Evolutionary conservation across 2,888 invertebrate genomes (phyloP).

Genomic region (Rugalucina vietnamica): DNA sequence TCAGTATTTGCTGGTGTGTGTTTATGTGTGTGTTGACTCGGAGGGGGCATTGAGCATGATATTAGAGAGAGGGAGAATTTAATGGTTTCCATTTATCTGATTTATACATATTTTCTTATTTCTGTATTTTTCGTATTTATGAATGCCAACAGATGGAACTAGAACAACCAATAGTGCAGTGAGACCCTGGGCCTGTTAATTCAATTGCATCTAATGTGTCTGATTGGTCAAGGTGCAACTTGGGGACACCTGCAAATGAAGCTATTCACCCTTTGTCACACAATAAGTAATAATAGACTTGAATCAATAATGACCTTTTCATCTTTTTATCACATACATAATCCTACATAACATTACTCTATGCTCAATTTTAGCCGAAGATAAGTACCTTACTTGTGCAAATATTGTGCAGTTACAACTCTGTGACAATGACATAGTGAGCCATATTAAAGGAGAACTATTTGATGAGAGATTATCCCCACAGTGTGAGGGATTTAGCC

Average conservation of each 20-base stretch:
- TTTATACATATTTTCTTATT: too few relatives aligned
- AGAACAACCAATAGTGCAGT: too few relatives aligned
- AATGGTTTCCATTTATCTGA: too few relatives aligned
- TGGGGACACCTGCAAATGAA: constrained; percentile 12
- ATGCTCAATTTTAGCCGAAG: background rate
- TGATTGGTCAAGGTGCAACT: background rate
- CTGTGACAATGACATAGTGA: background rate
- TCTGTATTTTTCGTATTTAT: too few relatives aligned
- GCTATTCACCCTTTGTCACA: background rate
- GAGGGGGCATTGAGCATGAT: too few relatives aligned
- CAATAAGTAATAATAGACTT: constrained; percentile 7
- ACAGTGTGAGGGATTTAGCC: background rate
- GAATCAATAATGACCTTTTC: constrained; percentile 11
- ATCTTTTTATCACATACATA: constrained; percentile 7
- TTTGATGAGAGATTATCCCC: background rate
- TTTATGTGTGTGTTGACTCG: too few relatives aligned
- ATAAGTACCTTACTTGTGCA: constrained; percentile 1
- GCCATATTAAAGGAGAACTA: background rate
- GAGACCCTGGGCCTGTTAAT: too few relatives aligned
- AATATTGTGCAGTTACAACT: constrained; percentile 6
- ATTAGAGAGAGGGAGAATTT: too few relatives aligned
- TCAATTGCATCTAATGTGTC: too few relatives aligned
- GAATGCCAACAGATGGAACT: too few relatives aligned
- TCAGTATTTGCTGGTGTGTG: too few relatives aligned
- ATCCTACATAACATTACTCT: background rate